These are phyloP conservation scores for Pseudomyrmex concolor DNA, from an alignment of 1,140 invertebrate genomes.

Conservation along the genomic window DNA sequence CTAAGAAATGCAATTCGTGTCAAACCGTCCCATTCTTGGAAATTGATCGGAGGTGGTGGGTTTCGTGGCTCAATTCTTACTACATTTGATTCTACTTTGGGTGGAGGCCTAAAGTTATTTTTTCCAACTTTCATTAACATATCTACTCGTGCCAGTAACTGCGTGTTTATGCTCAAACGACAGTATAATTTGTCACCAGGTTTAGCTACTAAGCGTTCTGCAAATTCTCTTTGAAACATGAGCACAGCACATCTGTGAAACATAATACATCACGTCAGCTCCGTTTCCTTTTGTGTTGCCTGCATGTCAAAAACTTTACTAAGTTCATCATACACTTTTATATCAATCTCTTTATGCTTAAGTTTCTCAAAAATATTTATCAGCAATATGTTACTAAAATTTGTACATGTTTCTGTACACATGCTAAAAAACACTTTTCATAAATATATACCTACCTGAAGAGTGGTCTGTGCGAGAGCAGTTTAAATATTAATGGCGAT, in stretches of 20 bases:
- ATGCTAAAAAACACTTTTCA: neutral
- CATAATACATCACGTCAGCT: constrained; percentile 40
- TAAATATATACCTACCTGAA: constrained; percentile 76
- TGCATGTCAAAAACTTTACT: constrained; percentile 11
- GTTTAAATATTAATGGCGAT: constrained; percentile 98
- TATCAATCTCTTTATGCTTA: neutral
- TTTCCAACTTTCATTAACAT: constrained; percentile 99
- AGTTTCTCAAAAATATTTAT: neutral
- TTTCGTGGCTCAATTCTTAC: constrained; percentile 98
- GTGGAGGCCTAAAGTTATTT: constrained; percentile 99
- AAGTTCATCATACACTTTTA: neutral
- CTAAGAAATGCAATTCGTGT: constrained; percentile 97
- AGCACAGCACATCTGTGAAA: constrained; percentile 96
- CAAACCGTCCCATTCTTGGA: constrained; percentile 98
- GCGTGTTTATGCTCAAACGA: constrained; percentile 98
- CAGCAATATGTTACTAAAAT: constrained; percentile 26
- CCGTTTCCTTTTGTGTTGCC: neutral
- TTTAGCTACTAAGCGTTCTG: constrained; percentile 97
- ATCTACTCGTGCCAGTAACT: constrained; percentile 97
- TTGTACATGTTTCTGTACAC: neutral
- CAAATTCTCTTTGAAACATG: constrained; percentile 99
- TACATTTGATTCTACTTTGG: constrained; percentile 99
- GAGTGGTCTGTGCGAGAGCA: constrained; percentile 93
- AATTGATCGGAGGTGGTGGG: constrained; percentile 98
- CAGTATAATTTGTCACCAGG: constrained; percentile 99